A percentile compares a stretch with the other conserved stretches of the same genome.
Conservation (phyloP, 2,797 vertebrate species). For the Rhynchonycteris naso region DNA sequence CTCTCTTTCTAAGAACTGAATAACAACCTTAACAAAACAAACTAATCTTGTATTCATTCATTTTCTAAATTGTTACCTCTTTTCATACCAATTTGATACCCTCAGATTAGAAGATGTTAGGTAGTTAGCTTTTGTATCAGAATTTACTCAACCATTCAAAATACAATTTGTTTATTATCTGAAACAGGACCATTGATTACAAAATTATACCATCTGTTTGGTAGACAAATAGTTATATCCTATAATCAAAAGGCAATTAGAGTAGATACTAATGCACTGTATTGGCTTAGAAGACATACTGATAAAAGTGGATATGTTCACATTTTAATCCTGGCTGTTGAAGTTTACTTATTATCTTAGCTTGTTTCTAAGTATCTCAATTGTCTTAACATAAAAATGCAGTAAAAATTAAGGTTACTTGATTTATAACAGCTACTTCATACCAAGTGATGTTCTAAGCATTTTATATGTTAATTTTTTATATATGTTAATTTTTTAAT, state of each 20-base stretch:
- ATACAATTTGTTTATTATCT: constrained; percentile 78
- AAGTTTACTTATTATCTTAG: background rate
- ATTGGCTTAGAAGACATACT: background rate
- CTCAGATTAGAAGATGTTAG: constrained; percentile 61
- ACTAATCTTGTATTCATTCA: constrained; percentile 10
- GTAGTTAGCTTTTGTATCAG: constrained; percentile 75
- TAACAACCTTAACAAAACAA: constrained; percentile 56
- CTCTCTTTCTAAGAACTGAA: constrained; percentile 32
- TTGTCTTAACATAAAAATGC: constrained; percentile 51
- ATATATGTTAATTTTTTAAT: background rate
- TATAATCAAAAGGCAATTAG: constrained; percentile 63
- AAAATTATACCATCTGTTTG: constrained; percentile 73
- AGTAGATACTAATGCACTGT: background rate
- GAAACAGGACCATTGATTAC: constrained; percentile 75
- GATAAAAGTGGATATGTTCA: constrained; percentile 35
- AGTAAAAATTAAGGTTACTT: constrained; percentile 2
- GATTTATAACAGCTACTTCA: background rate
- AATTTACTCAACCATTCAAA: constrained; percentile 75
- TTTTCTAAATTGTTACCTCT: constrained; percentile 57
- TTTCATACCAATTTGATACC: constrained; percentile 66
- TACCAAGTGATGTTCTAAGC: background rate
- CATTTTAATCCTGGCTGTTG: constrained; percentile 37
- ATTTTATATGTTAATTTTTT: background rate
- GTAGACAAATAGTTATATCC: constrained; percentile 62
- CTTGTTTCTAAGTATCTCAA: constrained; percentile 18